Evolutionary conservation across 2,797 vertebrate genomes (phyloP).

Genomic region (Streptopelia turtur): DNA sequence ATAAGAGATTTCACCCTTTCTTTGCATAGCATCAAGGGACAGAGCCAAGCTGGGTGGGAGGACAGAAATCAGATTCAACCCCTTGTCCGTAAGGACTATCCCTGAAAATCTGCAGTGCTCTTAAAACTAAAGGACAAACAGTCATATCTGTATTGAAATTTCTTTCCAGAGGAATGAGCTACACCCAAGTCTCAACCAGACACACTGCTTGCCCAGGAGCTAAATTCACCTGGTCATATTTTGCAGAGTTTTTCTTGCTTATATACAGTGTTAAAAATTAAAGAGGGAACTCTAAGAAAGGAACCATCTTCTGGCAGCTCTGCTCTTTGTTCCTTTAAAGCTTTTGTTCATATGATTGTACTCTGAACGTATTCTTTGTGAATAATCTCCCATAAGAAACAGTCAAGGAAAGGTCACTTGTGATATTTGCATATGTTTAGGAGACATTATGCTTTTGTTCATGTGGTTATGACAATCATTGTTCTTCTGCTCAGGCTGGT

Average conservation of each 20-base stretch:
- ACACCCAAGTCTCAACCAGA: not conserved
- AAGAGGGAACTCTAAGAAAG: not conserved
- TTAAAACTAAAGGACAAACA: accelerated
- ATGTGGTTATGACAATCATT: not conserved
- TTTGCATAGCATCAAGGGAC: accelerated
- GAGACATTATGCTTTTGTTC: not conserved
- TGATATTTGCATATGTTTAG: not conserved
- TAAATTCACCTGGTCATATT: not conserved
- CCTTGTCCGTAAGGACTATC: not conserved
- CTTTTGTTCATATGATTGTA: not conserved
- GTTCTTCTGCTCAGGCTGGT: not conserved
- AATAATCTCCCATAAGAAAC: not conserved
- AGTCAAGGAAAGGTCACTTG: not conserved
- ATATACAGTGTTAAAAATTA: not conserved
- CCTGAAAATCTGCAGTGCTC: not conserved
- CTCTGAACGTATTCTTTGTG: not conserved
- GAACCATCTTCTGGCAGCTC: not conserved
- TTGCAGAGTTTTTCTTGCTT: not conserved
- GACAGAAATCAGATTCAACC: not conserved
- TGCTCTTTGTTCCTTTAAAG: not conserved
- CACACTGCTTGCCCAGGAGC: not conserved
- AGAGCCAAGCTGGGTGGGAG: not conserved
- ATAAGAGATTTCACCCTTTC: not conserved
- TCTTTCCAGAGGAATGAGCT: not conserved
- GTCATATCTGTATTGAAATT: accelerated